Base-by-base conservation (phyloP, 2,888 invertebrate genomes). In the Dryobotodes eremita region DNA sequence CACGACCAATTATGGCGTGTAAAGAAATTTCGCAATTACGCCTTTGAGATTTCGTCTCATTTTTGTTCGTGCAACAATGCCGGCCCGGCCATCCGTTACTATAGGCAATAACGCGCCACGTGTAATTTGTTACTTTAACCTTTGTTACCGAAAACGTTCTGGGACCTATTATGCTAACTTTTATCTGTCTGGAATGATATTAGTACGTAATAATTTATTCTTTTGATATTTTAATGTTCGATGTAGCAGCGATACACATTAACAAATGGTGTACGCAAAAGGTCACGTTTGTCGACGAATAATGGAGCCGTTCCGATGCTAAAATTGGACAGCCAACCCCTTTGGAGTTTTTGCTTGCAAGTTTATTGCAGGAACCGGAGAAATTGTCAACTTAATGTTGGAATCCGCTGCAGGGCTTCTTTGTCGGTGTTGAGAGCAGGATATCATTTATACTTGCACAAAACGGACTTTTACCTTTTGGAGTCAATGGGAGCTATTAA, bases 11-110 rank as follows among this genome's bases (percentile, higher is more conserved):
- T 94, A 93, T 89, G 87, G 87, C 89, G 86, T 91, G 92, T 92
- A 92, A 93, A 91, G 93, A 92, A 93, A 93, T 93, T 93, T 91
- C 89, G 92, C 92, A 92, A 94, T 94, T 93, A 92, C 91, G 87
- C 86, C 89, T 86, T 87, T 89, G 87, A 90, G 85, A 85, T 89
- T 91, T 91, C 86, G 92, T 90, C 83, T 84, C 89, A 90, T 91
- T 92, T 93, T 90, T 89, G 91, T 91, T 88, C 87, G 90, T 83
- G 71, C 87, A 84, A 92, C 93, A 93, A 93, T 91, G 85, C 87
- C 77, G 74, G 82, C 79, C 82, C 84, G 73, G 70, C 83, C 82
- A 83, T 84, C 86, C 72, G 77, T 86, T 88, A 88, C 89, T 85
- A 87, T 85, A 88, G 90, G 91, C 88, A 87, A 91, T 88, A 91